Evolutionary conservation across 2,797 vertebrate genomes (phyloP).

Genomic region (Neosilurus mollespiculum): DNA sequence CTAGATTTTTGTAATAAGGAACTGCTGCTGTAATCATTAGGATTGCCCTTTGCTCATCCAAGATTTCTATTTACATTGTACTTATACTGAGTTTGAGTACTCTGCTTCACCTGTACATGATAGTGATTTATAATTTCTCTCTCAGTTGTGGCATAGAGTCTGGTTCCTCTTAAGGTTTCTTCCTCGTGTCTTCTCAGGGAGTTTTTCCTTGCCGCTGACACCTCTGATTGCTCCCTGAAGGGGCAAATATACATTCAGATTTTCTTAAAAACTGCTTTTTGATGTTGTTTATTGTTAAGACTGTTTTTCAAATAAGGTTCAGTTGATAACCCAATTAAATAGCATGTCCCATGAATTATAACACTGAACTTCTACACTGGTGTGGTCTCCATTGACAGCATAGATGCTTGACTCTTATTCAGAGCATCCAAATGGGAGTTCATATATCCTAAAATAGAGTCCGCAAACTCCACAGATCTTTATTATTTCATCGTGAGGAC

Average conservation of each 20-base stretch:
- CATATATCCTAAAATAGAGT: neutral
- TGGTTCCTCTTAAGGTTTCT: neutral
- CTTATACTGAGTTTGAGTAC: neutral
- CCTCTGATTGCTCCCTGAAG: neutral
- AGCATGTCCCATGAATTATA: neutral
- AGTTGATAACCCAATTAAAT: neutral
- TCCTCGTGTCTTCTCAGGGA: neutral
- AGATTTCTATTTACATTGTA: neutral
- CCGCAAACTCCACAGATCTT: constrained; percentile 6
- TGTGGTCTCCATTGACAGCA: neutral
- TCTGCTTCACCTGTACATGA: neutral
- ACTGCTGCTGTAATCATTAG: neutral
- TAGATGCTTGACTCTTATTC: neutral
- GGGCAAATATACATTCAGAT: neutral
- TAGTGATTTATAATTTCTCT: neutral
- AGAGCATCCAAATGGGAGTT: neutral
- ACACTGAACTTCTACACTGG: neutral
- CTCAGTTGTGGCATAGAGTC: neutral
- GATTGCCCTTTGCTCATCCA: neutral
- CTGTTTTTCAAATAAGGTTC: neutral
- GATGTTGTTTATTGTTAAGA: neutral
- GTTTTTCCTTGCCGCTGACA: neutral
- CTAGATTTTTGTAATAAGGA: neutral
- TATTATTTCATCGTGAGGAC: neutral
- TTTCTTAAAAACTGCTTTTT: neutral